Evolutionary conservation across 1,140 invertebrate genomes (phyloP).

Genomic region (Agrilus planipennis): DNA sequence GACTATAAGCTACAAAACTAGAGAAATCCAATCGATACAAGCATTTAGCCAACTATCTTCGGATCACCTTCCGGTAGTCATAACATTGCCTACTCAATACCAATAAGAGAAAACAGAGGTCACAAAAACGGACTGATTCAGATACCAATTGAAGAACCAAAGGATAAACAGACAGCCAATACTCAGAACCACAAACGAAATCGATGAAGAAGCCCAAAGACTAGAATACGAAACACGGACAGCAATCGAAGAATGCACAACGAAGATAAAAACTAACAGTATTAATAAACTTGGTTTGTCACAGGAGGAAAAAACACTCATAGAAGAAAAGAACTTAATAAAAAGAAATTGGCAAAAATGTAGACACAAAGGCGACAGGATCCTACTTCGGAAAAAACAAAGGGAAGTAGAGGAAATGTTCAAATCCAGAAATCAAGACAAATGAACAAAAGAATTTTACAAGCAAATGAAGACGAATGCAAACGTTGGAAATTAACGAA

Average conservation of each 20-base stretch:
- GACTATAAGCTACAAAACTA: background rate
- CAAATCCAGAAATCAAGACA: background rate
- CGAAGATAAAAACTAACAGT: no score
- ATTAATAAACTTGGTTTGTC: no score
- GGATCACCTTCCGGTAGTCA: background rate
- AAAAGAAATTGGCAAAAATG: background rate
- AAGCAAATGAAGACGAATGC: background rate
- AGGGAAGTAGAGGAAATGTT: background rate
- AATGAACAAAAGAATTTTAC: background rate
- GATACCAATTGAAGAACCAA: background rate
- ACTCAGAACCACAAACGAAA: no score
- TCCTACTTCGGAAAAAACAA: background rate
- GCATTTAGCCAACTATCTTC: constrained; percentile 1
- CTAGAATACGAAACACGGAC: no score
- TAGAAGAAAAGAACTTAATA: background rate
- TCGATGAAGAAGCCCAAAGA: no score
- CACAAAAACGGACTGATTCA: constrained; percentile 3
- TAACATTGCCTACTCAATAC: no score
- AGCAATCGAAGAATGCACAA: no score
- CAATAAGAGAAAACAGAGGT: background rate
- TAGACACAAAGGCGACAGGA: background rate
- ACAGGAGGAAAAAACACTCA: background rate
- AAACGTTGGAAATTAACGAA: background rate
- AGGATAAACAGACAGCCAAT: no score
- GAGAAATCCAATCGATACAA: background rate